Evolutionary conservation across 1,140 invertebrate genomes (phyloP), one percentile per base, ranked within the genome.

Genomic region (Pissodes strobi): DNA sequence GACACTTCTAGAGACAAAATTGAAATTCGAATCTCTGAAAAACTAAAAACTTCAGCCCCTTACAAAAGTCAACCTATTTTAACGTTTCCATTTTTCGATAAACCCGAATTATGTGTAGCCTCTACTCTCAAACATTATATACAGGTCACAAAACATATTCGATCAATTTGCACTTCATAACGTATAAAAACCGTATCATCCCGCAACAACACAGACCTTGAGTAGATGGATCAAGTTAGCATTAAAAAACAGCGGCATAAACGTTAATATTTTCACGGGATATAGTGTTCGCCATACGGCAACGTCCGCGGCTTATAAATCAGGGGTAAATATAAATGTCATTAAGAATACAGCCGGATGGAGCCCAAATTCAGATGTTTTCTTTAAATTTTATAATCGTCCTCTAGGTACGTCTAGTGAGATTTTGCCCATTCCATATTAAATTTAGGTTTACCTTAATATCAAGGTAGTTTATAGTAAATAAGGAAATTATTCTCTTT

Each of bases 311-410:
- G n/a, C n/a, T n/a, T n/a, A n/a, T n/a, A n/a, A 23, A 1, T n/a
- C n/a, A n/a, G n/a, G n/a, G n/a, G n/a, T n/a, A n/a, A n/a, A n/a
- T n/a, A n/a, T n/a, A n/a, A n/a, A n/a, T n/a, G n/a, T n/a, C n/a
- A n/a, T n/a, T n/a, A n/a, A n/a, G n/a, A n/a, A n/a, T n/a, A n/a
- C n/a, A n/a, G n/a, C n/a, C n/a, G n/a, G n/a, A n/a, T n/a, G n/a
- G n/a, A n/a, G n/a, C n/a, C n/a, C n/a, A n/a, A 53, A 53, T 34
- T 39, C 51, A 53, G 34, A 53, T 37, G 51, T 53, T 53, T 53
- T 53, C 51, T 18, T 53, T 53, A 53, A 15, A 37, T 53, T 53
- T 53, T 53, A 39, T 38, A 53, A 53, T 34, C 34, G 51, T n/a
- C 51, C 51, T 37, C 17, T 53, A 34, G 51, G 51, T 12, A 53